Evolutionary conservation across 2,888 invertebrate genomes (phyloP).

Genomic region (Drosophila hamatofila): DNA sequence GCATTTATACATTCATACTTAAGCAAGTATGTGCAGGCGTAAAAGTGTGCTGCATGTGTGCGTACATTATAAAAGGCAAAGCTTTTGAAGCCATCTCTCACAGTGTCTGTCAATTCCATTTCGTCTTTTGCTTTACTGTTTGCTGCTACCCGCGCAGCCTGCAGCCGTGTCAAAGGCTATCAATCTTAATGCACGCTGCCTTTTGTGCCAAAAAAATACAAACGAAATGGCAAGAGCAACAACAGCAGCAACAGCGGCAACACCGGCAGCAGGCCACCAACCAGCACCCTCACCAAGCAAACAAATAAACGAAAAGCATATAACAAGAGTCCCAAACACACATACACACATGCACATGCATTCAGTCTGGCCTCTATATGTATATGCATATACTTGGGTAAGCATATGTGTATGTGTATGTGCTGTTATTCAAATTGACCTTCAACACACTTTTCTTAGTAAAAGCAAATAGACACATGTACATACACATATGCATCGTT

Average conservation of each 20-base stretch:
- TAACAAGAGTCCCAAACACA: constrained; percentile 38
- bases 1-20: constrained; percentile 8
- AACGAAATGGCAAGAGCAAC: constrained; percentile 23
- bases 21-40: background rate
- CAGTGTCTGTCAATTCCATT: constrained; percentile 54
- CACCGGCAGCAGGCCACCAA: background rate
- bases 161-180: constrained; percentile 43
- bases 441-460: constrained; percentile 40
- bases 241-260: constrained; percentile 6
- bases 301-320: constrained; percentile 57
- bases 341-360: constrained; percentile 37
- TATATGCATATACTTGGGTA: background rate
- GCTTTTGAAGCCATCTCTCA: constrained; percentile 46
- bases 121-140: constrained; percentile 30
- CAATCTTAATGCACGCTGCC: constrained; percentile 63
- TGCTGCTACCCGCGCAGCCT: constrained; percentile 4
- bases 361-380: constrained; percentile 6
- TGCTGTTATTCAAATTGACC: constrained; percentile 53
- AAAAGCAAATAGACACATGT: constrained; percentile 1
- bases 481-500: background rate
- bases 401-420: background rate
- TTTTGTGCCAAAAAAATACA: constrained; percentile 55
- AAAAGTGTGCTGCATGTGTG: background rate
- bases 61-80: constrained; percentile 34
- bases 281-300: constrained; percentile 10